Evolutionary conservation across 2,797 vertebrate species (phyloP), one percentile per base, ranked within the genome.

Genomic region (Saxicola maurus): DNA sequence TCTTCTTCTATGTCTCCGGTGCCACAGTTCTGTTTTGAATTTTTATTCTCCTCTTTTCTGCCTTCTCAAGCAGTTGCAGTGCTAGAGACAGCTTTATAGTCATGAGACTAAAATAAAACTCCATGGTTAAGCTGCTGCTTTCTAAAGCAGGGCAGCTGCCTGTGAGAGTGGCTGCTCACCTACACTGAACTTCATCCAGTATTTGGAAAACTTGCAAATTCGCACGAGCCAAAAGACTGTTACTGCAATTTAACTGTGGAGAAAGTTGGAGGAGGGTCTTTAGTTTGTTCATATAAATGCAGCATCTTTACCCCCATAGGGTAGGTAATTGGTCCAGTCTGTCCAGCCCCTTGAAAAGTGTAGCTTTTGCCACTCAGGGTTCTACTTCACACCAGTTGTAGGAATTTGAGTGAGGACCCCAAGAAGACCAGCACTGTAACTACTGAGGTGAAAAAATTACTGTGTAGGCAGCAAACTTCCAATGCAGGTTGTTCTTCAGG

Each of bases 151-250:
- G 17, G 10, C 56, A 48, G 38, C 46, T 64, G 28, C 76, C 67
- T 49, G 17, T 43, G 51, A 56, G 37, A 40, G 28, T 27, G 33
- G 28, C 67, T 83, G 24, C 60, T 40, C 12, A 30, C 40, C n/a
- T 62, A 23, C 2, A 0, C 40, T 62, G 25, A 77, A 30, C 55
- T 60, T 61, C 19, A 35, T 1, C 31, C 57, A 8, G 9, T 2
- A 28, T 40, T 71, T 59, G 55, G 49, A 72, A 49, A 81, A 59
- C 43, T 11, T 61, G 13, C 1, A 0, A 6, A 31, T 38, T 4
- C 1, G 2, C 18, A 18, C 0, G 1, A 74, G 42, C 23, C 35
- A 28, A 40, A 62, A 73, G 56, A 27, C 13, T 33, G 6, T 35
- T 27, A 53, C 13, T 30, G 55, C 20, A 61, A 0, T 45, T 72